Percentiles rank a stretch among this genome's conserved stretches.
These are phyloP conservation scores for Centropus bengalensis DNA, from an alignment of 2,113 vertebrate species.

Conservation along the genomic window DNA sequence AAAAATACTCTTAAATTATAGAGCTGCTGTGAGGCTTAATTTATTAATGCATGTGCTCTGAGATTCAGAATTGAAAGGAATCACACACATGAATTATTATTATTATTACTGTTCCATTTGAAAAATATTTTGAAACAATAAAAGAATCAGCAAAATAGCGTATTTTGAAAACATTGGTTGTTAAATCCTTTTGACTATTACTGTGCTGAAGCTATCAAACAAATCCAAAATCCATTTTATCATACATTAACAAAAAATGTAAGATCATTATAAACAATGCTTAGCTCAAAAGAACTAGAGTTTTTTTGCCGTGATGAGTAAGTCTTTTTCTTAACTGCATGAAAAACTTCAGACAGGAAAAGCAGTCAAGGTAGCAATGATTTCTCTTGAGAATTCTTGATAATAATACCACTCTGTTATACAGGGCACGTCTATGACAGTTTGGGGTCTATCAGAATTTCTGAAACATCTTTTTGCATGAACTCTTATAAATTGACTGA, in stretches of 20 bases:
- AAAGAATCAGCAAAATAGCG: background rate
- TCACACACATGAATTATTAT: background rate
- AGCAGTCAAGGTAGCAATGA: conserved; percentile 5
- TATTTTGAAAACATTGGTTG: conserved; percentile 1
- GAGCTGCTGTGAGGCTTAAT: conserved; percentile 4
- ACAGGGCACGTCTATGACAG: conserved; percentile 21
- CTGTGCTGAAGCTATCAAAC: background rate
- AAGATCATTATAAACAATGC: background rate
- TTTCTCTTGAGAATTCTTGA: conserved; percentile 40
- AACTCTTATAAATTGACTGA: background rate
- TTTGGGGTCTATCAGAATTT: conserved; percentile 45
- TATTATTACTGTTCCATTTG: background rate
- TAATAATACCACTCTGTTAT: background rate
- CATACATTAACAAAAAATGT: background rate
- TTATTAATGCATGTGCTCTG: conserved; percentile 21
- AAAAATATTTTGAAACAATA: conserved; percentile 47
- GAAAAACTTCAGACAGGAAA: conserved; percentile 43
- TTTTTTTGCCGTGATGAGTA: background rate
- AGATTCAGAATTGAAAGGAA: conserved; percentile 31
- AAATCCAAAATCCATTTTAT: background rate
- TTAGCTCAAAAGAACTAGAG: background rate
- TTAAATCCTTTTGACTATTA: background rate
- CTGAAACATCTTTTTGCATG: conserved; percentile 11
- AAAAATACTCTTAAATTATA: conserved; percentile 46
- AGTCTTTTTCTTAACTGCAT: conserved; percentile 44